phyloP scores from a whole-genome alignment of 2,113 vertebrate genomes.

The Phalacrocorax carbo region DNA sequence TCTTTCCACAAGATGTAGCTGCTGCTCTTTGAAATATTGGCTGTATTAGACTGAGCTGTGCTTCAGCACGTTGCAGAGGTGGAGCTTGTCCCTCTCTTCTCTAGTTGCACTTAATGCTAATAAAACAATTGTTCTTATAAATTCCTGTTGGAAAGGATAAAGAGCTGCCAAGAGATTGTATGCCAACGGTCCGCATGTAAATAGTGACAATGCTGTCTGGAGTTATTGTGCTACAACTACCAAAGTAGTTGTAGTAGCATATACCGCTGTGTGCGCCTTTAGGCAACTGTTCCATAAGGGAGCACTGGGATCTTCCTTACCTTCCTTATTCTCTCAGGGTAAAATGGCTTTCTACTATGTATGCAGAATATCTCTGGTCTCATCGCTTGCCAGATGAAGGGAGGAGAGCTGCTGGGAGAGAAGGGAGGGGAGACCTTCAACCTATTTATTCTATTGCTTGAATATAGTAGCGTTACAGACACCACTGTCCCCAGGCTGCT shows the following conservation, averaged over 20 bases:
- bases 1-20: conserved; percentile 39
- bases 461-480: rapidly evolving
- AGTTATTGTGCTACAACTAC: not conserved
- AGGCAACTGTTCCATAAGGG: not conserved
- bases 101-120: not conserved
- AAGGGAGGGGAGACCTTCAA: not conserved
- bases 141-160: not conserved
- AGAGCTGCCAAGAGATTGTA: not conserved
- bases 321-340: not conserved
- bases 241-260: not conserved
- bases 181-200: rapidly evolving
- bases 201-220: not conserved
- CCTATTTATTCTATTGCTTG: not conserved
- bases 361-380: not conserved
- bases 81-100: not conserved
- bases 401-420: not conserved
- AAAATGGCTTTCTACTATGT: not conserved
- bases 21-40: not conserved
- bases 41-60: rapidly evolving
- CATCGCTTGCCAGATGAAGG: not conserved
- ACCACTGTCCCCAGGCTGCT: not conserved
- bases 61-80: rapidly evolving
- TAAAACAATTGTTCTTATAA: not conserved
- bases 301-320: not conserved
- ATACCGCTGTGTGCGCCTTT: rapidly evolving